These are phyloP conservation scores for Erpobdella octoculata DNA, from an alignment of 2,888 invertebrate genomes.

Conservation along the genomic window DNA sequence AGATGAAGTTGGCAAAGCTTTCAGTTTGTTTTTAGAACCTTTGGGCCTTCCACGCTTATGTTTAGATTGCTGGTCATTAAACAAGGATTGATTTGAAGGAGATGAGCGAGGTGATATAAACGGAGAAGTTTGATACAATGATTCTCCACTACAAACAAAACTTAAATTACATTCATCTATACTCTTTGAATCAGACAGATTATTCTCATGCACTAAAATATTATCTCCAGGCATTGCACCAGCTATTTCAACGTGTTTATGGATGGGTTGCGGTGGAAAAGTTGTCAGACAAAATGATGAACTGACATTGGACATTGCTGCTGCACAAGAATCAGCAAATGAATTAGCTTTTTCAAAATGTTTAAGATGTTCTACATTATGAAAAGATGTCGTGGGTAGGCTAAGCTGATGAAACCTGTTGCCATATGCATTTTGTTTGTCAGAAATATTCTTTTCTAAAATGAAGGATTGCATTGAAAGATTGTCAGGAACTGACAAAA, in stretches of 20 bases:
- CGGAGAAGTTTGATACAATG: too few relatives aligned
- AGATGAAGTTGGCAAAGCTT: neutral
- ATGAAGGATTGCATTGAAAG: neutral
- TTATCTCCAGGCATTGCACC: neutral
- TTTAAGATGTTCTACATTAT: neutral
- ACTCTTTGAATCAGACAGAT: neutral
- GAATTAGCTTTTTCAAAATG: neutral
- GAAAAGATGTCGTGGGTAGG: neutral
- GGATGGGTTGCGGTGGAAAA: too few relatives aligned
- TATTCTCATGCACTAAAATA: neutral
- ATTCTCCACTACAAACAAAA: too few relatives aligned
- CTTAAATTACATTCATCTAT: neutral
- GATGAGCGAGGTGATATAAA: neutral
- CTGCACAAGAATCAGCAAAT: neutral
- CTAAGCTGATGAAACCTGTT: neutral
- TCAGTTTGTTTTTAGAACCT: conserved; percentile 40
- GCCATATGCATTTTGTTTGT: neutral
- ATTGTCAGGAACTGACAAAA: neutral
- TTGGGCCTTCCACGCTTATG: conserved; percentile 42
- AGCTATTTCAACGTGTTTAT: neutral
- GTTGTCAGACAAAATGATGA: too few relatives aligned
- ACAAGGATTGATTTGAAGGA: neutral
- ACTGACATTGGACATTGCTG: neutral
- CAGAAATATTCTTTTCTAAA: neutral
- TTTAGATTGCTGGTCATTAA: neutral